Base-by-base conservation (phyloP, 92 coral and sea anemone species). In the Umimayanthus chanpuru region DNA sequence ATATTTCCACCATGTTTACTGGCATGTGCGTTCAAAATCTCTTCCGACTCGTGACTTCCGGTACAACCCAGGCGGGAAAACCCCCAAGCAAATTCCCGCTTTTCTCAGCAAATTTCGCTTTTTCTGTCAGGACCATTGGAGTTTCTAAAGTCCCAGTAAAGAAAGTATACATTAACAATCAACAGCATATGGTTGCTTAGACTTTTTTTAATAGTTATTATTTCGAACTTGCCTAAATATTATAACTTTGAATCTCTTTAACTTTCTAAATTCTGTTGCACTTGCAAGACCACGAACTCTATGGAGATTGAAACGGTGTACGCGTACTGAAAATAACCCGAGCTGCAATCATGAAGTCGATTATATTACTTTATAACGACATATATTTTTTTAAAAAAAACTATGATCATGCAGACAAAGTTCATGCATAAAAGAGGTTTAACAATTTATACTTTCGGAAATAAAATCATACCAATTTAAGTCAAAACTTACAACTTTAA, bases 171-270 rank as follows among this genome's bases (percentile, higher is more conserved):
- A 53, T 30, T 15, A 15, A 32, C 36, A 32, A 73, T 15, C 47
- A 79, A 14, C 67, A n/a, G 26, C 23, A 30, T 25, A 79, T 12
- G 11, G 9, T 28, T 50, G n/a, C n/a, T 79, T 73, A 53, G 28
- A 79, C 28, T 30, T 79, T 79, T 79, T 79, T 79, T 79, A 79
- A 49, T 79, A 79, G 23, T 43, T 79, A 75, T 75, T 75, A 75
- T 39, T 74, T 75, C 50, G 21, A 75, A 75, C 50, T 39, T 39
- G 25, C 39, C 50, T 75, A 53, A 53, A 53, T 53, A 39, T 75
- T 75, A 75, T 53, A 75, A 75, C 79, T 75, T 75, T 75, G 68
- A 61, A 39, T 75, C 20, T 29, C 3, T 28, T 21, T 15, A 36
- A 20, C 26, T 12, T 29, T 73, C 40, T 29, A 30, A 36, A 73